Base-by-base conservation (phyloP, 2,113 vertebrate genomes). In the Syngnathoides biaculeatus region DNA sequence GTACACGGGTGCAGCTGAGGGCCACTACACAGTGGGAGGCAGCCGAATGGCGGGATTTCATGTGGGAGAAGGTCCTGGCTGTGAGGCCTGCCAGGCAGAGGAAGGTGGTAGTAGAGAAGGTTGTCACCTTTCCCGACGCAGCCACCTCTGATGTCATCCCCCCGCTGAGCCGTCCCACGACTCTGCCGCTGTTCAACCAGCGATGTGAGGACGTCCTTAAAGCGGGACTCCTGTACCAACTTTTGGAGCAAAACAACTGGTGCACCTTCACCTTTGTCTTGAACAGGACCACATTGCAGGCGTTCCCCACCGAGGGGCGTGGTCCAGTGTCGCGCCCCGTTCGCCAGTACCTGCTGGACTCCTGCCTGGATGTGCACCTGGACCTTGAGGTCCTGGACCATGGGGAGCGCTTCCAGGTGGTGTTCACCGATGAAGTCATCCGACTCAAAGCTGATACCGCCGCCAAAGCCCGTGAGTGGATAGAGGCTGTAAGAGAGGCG, bases 211-310 rank as follows among this genome's bases (percentile, higher is more conserved):
- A 94, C 39, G 88, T 94, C 70, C 84, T 98, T n/a, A 96, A 92
- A 83, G 93, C 94, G 0, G 96, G 95, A 50, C 90, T 94, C 13
- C 93, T 99, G 8, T 92, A 95, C 73, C 92, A 93, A 79, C 89
- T 98, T 64, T 91, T 91, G 11, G 77, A 95, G 72, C 95, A 94
- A 66, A 96, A 96, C 85, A 95, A 95, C 90, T 98, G 95, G 96
- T 92, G 93, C 67, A 89, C 95, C 5, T 97, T 96, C 79, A 95
- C 94, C 0, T 98, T 98, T 72, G 93, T 98, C 52, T 90, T 99
- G 78, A 96, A 90, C 69, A 88, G 86, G 56, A 92, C 94, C 13
- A 82, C 89, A 53, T 91, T 99, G 19, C 90, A 93, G 90, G 96
- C 94, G 3, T 99, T 96, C 79, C 94, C 93, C 2, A 93, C 94